phyloP scores from a whole-genome alignment of 2,113 vertebrate species.

The Okapia johnstoni region DNA sequence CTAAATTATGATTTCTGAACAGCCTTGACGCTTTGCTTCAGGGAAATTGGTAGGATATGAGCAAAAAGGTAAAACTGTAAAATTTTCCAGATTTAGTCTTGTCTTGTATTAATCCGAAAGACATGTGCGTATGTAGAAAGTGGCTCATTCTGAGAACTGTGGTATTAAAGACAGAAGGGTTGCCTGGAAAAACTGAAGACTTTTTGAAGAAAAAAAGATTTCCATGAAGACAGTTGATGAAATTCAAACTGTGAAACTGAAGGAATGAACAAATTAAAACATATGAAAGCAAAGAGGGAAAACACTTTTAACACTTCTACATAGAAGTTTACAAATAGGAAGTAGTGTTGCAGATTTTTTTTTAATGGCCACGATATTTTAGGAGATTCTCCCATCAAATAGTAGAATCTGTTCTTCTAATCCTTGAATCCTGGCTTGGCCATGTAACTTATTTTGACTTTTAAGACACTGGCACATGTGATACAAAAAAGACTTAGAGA shows the following conservation, averaged over 20 bases:
- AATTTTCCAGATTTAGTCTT: conserved; percentile 16
- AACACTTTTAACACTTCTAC: conserved; percentile 39
- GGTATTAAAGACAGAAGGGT: neutral
- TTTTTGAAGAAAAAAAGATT: neutral
- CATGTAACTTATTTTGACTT: neutral
- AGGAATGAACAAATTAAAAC: conserved; percentile 29
- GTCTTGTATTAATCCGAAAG: neutral
- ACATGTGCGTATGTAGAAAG: neutral
- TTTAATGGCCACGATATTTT: neutral
- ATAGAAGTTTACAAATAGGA: conserved; percentile 44
- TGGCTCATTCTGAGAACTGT: neutral
- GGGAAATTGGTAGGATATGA: conserved; percentile 7
- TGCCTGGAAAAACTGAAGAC: neutral
- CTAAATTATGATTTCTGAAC: conserved; percentile 13
- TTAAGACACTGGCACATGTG: neutral
- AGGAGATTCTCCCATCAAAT: neutral
- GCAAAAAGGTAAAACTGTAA: neutral
- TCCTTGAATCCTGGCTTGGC: neutral
- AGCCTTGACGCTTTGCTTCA: neutral
- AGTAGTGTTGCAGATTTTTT: neutral
- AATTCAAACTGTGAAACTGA: conserved; percentile 9
- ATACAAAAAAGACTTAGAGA: neutral
- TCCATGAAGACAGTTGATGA: neutral
- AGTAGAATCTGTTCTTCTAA: neutral
- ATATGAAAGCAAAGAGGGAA: conserved; percentile 34